Evolutionary conservation across 2,113 vertebrate genomes (phyloP), one percentile per base, ranked within the genome.

Genomic region (Zosterops lateralis): DNA sequence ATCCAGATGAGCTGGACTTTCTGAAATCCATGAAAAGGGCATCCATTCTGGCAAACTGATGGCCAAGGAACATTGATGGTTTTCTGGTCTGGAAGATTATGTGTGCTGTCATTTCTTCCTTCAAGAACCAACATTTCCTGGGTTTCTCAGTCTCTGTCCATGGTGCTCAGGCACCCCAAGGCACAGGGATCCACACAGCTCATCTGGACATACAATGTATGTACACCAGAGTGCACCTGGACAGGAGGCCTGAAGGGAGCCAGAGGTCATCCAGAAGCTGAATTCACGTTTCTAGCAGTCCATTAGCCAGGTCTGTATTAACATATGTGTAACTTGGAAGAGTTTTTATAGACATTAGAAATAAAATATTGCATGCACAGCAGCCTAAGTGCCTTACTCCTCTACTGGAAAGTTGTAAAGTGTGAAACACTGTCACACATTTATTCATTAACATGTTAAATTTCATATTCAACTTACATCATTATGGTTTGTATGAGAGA

Each of bases 181-280:
- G 40, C 4, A 0, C 36, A 10, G 31, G 45, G 42, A 18, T 21
- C 28, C 4, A 0, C 0, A 0, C 21, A 22, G 28, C 6, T 40
- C 19, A 1, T n/a, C 28, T 26, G 48, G 10, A 15, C 70, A 5
- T 3, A 14, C 66, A 19, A 5, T 5, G 15, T 4, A 3, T 18
- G 16, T 9, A 29, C n/a, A 18, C 18, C 42, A 29, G 64, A 75
- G 18, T 4, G 19, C 17, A 65, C n/a, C n/a, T 32, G 5, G 42
- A 61, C 14, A 26, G 17, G 22, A 45, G 62, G 16, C 16, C 66
- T 50, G 45, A 50, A 19, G 75, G 20, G 40, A 89, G 36, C 21
- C 51, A 82, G 36, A 84, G 31, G 10, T 66, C 25, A 1, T 84
- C 58, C 48, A 76, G 66, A 68, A 76, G 26, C 36, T 42, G 34